Conservation (phyloP, 1,140 invertebrate genomes). For the Nasonia longicornis region DNA sequence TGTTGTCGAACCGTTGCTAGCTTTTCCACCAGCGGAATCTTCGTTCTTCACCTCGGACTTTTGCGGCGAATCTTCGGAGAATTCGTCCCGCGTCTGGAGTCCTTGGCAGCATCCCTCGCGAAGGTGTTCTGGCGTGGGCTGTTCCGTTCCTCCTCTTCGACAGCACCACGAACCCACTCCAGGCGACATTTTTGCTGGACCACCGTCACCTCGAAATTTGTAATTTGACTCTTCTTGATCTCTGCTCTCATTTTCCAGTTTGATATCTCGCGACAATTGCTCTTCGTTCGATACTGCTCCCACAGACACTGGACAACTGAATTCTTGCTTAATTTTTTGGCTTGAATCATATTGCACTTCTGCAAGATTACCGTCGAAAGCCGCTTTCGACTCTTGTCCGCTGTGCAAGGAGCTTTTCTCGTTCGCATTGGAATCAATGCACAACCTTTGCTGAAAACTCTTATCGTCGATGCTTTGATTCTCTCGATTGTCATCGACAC, state of each 20-base stretch:
- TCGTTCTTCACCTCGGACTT: conserved; percentile 63
- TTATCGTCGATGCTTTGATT: conserved; percentile 57
- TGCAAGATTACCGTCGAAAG: conserved; percentile 9
- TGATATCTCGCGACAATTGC: conserved; percentile 50
- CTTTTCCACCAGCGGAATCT: conserved; percentile 56
- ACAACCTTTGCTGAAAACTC: conserved; percentile 57
- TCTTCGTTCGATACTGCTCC: conserved; percentile 47
- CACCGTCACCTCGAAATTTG: conserved; percentile 76
- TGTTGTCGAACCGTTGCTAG: conserved; percentile 41
- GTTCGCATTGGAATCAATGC: conserved; percentile 38
- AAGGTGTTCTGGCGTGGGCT: conserved; percentile 78
- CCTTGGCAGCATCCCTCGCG: conserved; percentile 79
- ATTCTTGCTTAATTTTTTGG: conserved; percentile 61
- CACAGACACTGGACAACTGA: conserved; percentile 48
- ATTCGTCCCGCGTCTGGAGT: conserved; percentile 79
- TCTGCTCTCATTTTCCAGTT: conserved; percentile 56
- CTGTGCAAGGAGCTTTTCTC: conserved; percentile 18
- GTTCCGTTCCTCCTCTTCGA: conserved; percentile 76
- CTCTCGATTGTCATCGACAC: conserved; percentile 40
- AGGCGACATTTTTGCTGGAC: conserved; percentile 72
- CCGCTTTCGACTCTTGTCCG: neutral
- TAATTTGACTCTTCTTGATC: conserved; percentile 55
- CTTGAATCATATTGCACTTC: conserved; percentile 51
- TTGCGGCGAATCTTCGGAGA: conserved; percentile 68
- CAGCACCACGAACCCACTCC: conserved; percentile 78